Evolutionary conservation across 2,888 invertebrate species (phyloP).

Genomic region (Xestobium rufovillosum): DNA sequence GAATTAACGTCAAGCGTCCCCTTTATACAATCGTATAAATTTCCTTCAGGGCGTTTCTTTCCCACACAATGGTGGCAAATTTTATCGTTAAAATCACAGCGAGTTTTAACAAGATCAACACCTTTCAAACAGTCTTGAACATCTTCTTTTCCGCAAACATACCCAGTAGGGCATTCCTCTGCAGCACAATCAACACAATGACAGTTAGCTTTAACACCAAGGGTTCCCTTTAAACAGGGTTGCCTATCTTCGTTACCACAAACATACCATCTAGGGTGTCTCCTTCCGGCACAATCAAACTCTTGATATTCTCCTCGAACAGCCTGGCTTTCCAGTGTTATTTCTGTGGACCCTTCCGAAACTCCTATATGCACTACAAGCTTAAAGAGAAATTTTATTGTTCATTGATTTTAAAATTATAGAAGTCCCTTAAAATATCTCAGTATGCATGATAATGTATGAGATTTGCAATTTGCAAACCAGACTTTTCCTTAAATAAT

Average conservation of each 20-base stretch:
- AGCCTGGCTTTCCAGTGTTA: slow-evolving; percentile 65
- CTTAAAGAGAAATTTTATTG: slow-evolving; percentile 45
- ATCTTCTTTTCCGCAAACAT: too few species aligned
- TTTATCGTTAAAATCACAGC: slow-evolving; percentile 51
- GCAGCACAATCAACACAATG: too few species aligned
- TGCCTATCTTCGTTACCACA: too few species aligned
- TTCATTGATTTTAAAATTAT: background rate
- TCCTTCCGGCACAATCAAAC: slow-evolving; percentile 49
- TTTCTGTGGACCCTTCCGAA: slow-evolving; percentile 50
- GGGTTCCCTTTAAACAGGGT: too few species aligned
- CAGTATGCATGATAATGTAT: too few species aligned
- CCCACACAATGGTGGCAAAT: too few species aligned
- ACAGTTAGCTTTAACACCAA: too few species aligned
- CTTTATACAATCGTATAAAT: slow-evolving; percentile 48
- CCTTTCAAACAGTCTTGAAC: slow-evolving; percentile 50
- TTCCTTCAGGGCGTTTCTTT: too few species aligned
- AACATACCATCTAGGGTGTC: too few species aligned
- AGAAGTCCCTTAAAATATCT: too few species aligned
- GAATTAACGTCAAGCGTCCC: slow-evolving; percentile 49
- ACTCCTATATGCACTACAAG: slow-evolving; percentile 77
- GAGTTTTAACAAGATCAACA: slow-evolving; percentile 46
- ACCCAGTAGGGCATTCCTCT: slow-evolving; percentile 24
- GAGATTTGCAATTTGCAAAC: too few species aligned
- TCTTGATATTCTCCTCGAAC: slow-evolving; percentile 52
- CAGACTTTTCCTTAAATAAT: too few species aligned